Evolutionary conservation across 2,888 invertebrate genomes (phyloP).

Genomic region (Thyatira batis): DNA sequence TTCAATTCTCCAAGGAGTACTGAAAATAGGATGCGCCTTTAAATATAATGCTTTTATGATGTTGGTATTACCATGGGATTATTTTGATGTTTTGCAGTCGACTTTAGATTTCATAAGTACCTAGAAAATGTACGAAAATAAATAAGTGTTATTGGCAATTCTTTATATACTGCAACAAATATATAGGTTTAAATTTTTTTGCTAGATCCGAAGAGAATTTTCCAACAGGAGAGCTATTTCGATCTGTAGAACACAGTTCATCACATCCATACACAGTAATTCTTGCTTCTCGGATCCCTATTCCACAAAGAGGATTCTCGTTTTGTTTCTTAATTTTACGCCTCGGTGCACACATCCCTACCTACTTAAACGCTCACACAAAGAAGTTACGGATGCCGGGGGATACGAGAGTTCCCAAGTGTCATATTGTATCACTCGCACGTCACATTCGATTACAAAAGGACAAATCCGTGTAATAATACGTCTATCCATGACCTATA

Average conservation of each 20-base stretch:
- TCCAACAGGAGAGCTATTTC: background rate
- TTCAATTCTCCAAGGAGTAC: slow-evolving; percentile 6
- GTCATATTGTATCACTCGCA: slow-evolving; percentile 27
- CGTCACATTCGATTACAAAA: slow-evolving; percentile 28
- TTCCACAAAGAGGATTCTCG: slow-evolving; percentile 49
- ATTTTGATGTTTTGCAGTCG: too few relatives aligned
- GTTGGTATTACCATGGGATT: too few relatives aligned
- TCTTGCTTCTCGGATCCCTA: slow-evolving; percentile 21
- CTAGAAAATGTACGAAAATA: too few relatives aligned
- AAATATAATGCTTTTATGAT: background rate
- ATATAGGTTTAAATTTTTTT: too few relatives aligned
- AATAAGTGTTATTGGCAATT: too few relatives aligned
- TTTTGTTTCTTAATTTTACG: slow-evolving; percentile 65
- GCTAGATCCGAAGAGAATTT: too few relatives aligned
- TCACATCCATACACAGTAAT: slow-evolving; percentile 25
- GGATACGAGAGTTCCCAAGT: slow-evolving; percentile 14
- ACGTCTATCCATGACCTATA: slow-evolving; percentile 21
- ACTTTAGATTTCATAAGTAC: too few relatives aligned
- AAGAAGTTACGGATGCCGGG: slow-evolving; percentile 22
- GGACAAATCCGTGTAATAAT: slow-evolving; percentile 20
- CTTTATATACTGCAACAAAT: too few relatives aligned
- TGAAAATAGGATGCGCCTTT: slow-evolving; percentile 15
- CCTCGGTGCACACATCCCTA: slow-evolving; percentile 46
- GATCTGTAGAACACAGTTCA: slow-evolving; percentile 14
- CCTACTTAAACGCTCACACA: slow-evolving; percentile 16